These are phyloP conservation scores for Macrocentrus cingulum DNA, from an alignment of 1,140 invertebrate genomes.

Conservation along the genomic window DNA sequence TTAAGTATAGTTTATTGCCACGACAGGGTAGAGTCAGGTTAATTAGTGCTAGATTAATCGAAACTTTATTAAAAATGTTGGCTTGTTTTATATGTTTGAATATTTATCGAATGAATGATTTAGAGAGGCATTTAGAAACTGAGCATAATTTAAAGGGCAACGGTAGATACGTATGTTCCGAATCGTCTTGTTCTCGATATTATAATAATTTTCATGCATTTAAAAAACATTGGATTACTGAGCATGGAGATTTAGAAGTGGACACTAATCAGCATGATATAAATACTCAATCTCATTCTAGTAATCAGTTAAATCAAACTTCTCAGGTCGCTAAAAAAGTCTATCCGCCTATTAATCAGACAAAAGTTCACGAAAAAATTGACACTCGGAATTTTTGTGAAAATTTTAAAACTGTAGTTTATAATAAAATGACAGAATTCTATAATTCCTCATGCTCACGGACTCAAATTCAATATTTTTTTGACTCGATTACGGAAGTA, in stretches of 20 bases:
- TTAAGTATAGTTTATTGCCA: too few species aligned
- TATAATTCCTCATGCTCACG: constrained; percentile 10
- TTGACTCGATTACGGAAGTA: constrained; percentile 9
- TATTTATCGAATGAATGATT: background rate
- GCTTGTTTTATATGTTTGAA: background rate
- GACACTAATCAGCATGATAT: background rate
- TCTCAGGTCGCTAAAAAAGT: too few species aligned
- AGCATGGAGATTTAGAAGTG: constrained; percentile 2
- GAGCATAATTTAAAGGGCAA: background rate
- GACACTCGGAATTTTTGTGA: constrained; percentile 5
- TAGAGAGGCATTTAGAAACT: constrained; percentile 7
- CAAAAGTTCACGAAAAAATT: constrained; percentile 4
- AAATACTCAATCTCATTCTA: too few species aligned
- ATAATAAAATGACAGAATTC: constrained; percentile 6
- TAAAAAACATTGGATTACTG: constrained; percentile 15
- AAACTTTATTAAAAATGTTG: constrained; percentile 19
- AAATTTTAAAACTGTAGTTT: background rate
- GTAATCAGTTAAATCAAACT: too few species aligned
- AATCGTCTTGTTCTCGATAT: constrained; percentile 7
- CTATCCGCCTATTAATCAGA: too few species aligned
- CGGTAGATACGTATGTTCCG: constrained; percentile 5
- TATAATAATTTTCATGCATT: constrained; percentile 16
- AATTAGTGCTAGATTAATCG: too few species aligned
- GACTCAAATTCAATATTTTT: constrained; percentile 12
- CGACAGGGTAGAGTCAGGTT: too few species aligned